Evolutionary conservation across 2,113 vertebrate genomes (phyloP), one percentile per base, ranked within the genome.

Genomic region (Nanger granti): DNA sequence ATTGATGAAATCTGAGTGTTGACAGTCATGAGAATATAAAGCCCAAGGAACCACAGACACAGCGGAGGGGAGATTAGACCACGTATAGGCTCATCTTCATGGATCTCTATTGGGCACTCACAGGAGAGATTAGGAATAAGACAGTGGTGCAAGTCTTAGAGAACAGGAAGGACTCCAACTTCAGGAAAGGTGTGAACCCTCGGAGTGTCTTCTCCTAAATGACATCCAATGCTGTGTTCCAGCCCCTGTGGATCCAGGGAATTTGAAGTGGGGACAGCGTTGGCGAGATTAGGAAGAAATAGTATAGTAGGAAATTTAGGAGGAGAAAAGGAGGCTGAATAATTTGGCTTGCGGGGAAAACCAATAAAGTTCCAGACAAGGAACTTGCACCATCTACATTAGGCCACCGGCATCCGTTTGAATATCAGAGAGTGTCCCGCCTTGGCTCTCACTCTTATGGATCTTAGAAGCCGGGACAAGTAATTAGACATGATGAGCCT

Each of bases 221-320:
- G 31, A 80, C 31, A 41, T 20, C 7, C 24, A 17, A 86, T 69
- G 49, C 49, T 10, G 3, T 3, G 49, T 12, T 52, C 49, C 49
- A 52, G 49, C 49, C 49, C 49, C 1, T 2, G 12, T 13, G 49
- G 49, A 52, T 52, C 49, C 49, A 52, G 49, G 49, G 12, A 52
- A 52, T 52, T 52, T 2, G 0, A 52, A 52, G 49, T 2, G 10
- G 49, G 49, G 9, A 52, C 12, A 1, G 49, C 11, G 3, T 52
- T 52, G 12, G 49, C 2, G 12, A 52, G 49, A 52, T 52, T 52
- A 52, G 49, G 49, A 52, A 52, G 49, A 52, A 52, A 52, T 52
- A 52, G 49, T 13, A 52, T 52, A 52, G 49, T 52, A 52, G 49
- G 12, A 52, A 52, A 52, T 52, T 52, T 52, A 52, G 49, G 49